Evolutionary conservation across 2,888 invertebrate genomes (phyloP).

Genomic region (Athripsodes cinereus): DNA sequence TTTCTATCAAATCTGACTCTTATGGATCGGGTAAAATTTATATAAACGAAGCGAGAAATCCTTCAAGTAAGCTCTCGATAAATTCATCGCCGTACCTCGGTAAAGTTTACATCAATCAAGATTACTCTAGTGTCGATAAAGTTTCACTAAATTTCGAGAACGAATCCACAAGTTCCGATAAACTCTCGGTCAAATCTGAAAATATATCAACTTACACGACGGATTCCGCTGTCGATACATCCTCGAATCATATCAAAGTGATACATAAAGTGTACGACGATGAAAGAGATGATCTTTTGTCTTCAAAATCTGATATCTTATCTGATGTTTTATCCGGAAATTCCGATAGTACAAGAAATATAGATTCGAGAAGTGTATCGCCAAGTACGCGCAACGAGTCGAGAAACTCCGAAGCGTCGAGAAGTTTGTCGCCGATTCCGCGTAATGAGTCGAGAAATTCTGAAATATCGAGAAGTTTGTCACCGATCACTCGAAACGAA

Average conservation of each 20-base stretch:
- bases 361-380: not conserved
- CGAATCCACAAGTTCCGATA: slow-evolving; percentile 14
- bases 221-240: not conserved
- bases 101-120: slow-evolving; percentile 18
- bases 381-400: not conserved
- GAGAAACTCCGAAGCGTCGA: slow-evolving; percentile 8
- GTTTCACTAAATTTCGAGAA: slow-evolving; percentile 14
- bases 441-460: slow-evolving; percentile 15
- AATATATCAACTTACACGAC: slow-evolving; percentile 7
- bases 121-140: slow-evolving; percentile 12
- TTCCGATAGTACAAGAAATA: slow-evolving; percentile 2
- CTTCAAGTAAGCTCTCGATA: slow-evolving; percentile 8
- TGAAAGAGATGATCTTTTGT: not conserved
- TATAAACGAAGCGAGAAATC: slow-evolving; percentile 1
- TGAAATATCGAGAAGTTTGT: slow-evolving; percentile 6
- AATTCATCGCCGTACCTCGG: slow-evolving; percentile 8
- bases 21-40: slow-evolving; percentile 15
- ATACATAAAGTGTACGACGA: not conserved
- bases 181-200: slow-evolving; percentile 12
- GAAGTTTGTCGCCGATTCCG: slow-evolving; percentile 11
- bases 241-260: not conserved
- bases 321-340: not conserved
- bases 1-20: slow-evolving; percentile 14
- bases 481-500: slow-evolving; percentile 12
- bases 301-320: not conserved